Conservation (phyloP, 1,140 invertebrate genomes). For the Trichoplusia ni region DNA sequence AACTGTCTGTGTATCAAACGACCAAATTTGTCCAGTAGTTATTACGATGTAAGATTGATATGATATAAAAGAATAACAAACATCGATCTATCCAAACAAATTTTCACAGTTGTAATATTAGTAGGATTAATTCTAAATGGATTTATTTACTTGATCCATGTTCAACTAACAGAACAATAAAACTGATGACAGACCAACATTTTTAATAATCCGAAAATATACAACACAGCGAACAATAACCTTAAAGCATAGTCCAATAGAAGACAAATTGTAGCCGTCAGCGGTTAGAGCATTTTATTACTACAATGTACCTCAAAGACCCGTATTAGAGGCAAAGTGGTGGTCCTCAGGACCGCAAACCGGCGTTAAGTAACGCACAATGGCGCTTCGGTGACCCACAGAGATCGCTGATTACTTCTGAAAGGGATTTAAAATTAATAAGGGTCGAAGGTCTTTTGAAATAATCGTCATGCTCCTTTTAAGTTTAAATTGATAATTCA, state of each 20-base stretch:
- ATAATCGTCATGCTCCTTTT: conserved; percentile 5
- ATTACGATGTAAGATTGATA: too few relatives aligned
- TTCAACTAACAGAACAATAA: too few relatives aligned
- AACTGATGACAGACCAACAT: neutral
- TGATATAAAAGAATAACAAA: too few relatives aligned
- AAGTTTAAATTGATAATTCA: neutral
- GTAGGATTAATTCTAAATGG: too few relatives aligned
- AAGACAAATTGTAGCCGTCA: conserved; percentile 1
- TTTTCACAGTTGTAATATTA: too few relatives aligned
- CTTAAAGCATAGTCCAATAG: neutral
- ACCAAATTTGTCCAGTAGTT: too few relatives aligned
- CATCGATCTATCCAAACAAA: too few relatives aligned
- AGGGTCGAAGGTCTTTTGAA: conserved; percentile 7
- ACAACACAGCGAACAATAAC: neutral
- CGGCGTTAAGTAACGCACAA: neutral
- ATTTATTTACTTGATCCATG: too few relatives aligned
- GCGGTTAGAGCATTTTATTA: conserved; percentile 18
- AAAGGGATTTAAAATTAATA: conserved; percentile 13
- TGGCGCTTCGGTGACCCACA: neutral
- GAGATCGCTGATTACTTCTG: conserved; percentile 1
- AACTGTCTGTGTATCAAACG: too few relatives aligned
- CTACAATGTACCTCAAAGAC: neutral
- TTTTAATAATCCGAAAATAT: neutral
- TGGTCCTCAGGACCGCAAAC: conserved; percentile 1
- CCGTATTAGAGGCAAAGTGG: neutral